phyloP scores from a whole-genome alignment of 2,113 vertebrate genomes.

The Poeciliopsis turrubarensis region DNA sequence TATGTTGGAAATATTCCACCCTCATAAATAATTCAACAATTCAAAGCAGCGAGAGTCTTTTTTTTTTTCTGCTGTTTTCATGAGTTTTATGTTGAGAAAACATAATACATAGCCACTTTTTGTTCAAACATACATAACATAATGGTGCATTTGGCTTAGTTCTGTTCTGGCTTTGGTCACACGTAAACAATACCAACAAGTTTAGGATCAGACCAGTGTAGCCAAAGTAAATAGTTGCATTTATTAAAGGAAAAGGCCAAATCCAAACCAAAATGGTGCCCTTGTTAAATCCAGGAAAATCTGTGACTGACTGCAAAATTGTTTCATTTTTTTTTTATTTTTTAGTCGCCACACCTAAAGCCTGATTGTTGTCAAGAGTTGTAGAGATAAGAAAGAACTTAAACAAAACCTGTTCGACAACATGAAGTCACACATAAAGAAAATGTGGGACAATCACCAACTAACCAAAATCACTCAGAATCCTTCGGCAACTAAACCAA shows the following conservation, averaged over 20 bases:
- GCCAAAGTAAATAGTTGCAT: neutral
- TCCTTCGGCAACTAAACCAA: too few species aligned
- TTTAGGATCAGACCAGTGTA: neutral
- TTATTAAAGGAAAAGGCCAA: neutral
- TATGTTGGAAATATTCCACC: slow-evolving; percentile 87
- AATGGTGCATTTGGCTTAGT: neutral
- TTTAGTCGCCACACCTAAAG: neutral
- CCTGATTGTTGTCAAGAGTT: neutral
- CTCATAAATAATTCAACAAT: slow-evolving; percentile 86
- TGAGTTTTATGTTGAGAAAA: slow-evolving; percentile 8
- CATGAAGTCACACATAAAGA: neutral
- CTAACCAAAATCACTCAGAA: too few species aligned
- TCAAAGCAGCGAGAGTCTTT: slow-evolving; percentile 81
- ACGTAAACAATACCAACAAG: neutral
- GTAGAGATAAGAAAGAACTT: neutral
- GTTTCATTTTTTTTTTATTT: neutral
- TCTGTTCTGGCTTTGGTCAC: neutral
- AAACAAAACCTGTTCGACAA: neutral
- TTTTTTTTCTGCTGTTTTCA: slow-evolving; percentile 13
- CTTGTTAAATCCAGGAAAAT: neutral
- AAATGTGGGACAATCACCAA: too few species aligned
- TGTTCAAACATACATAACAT: neutral
- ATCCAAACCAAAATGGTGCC: neutral
- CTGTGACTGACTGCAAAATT: neutral
- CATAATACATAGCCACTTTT: neutral